Conservation (phyloP, 2,888 invertebrate species). For the Agrypnus murinus region DNA sequence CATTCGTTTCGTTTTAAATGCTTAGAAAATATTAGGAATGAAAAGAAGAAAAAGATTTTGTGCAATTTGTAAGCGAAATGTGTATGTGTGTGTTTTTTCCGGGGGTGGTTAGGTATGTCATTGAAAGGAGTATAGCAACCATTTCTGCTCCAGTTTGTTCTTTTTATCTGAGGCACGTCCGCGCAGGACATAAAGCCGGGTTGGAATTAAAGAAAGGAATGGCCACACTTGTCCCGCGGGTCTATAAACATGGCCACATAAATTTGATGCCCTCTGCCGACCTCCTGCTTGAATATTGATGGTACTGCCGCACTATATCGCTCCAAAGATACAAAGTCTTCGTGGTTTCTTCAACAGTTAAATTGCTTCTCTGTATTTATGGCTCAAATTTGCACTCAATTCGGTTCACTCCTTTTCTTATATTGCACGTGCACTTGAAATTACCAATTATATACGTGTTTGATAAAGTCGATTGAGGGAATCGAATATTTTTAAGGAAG, state of each 20-base stretch:
- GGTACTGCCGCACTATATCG: conserved; percentile 69
- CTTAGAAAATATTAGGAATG: too few species aligned
- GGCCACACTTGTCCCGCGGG: conserved; percentile 71
- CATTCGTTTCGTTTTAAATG: too few species aligned
- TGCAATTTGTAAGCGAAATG: conserved; percentile 43
- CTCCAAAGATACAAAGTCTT: conserved; percentile 60
- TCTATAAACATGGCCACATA: conserved; percentile 73
- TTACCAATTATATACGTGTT: background rate
- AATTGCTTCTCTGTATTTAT: conserved; percentile 52
- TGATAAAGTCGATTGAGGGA: too few species aligned
- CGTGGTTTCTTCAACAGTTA: conserved; percentile 53
- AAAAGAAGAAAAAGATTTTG: background rate
- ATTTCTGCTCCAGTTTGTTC: conserved; percentile 51
- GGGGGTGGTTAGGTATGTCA: conserved; percentile 36
- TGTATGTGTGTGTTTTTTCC: too few species aligned
- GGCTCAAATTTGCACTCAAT: conserved; percentile 48
- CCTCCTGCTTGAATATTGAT: conserved; percentile 70
- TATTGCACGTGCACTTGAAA: conserved; percentile 19
- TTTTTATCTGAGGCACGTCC: conserved; percentile 66
- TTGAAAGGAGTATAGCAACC: conserved; percentile 47
- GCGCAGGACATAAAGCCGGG: conserved; percentile 69
- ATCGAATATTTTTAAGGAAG: too few species aligned
- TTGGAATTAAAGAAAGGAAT: conserved; percentile 71
- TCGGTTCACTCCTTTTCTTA: conserved; percentile 36
- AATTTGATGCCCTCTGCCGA: conserved; percentile 71